Percentiles rank a stretch among this genome's conserved stretches.
Evolutionary conservation across 2,888 invertebrate genomes (phyloP).

Genomic region (Oxyscelio sp.): DNA sequence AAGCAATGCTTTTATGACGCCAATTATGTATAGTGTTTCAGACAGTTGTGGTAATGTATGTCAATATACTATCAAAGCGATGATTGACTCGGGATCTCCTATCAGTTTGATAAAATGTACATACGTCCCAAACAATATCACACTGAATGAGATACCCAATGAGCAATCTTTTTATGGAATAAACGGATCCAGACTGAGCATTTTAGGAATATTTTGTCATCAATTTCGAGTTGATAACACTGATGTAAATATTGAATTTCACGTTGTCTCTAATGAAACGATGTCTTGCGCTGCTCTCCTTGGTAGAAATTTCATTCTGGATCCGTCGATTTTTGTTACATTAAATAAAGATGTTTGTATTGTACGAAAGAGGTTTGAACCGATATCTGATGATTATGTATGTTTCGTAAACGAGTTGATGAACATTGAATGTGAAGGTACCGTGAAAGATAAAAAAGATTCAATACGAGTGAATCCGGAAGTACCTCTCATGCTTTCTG

Average conservation of each 20-base stretch:
- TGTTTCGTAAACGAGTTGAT: conserved; percentile 22
- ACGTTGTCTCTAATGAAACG: conserved; percentile 21
- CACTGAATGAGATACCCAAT: neutral
- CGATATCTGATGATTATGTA: neutral
- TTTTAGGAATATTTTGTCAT: conserved; percentile 17
- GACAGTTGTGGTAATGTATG: conserved; percentile 4
- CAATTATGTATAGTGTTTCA: neutral
- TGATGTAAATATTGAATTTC: neutral
- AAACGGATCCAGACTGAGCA: neutral
- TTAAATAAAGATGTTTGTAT: neutral
- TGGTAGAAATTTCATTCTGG: conserved; percentile 35
- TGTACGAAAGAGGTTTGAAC: neutral
- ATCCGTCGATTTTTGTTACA: neutral
- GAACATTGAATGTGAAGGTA: conserved; percentile 10
- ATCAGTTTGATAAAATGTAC: conserved; percentile 31
- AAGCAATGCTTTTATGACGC: conserved; percentile 5
- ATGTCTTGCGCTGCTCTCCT: conserved; percentile 10
- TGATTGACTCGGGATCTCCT: conserved; percentile 35
- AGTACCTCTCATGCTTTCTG: neutral
- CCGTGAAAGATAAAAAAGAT: neutral
- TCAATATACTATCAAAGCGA: conserved; percentile 1
- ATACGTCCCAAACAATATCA: conserved; percentile 4
- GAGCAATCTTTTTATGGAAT: neutral
- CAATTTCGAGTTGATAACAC: neutral
- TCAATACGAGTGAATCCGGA: conserved; percentile 1